Evolutionary conservation across 2,113 vertebrate genomes (phyloP), one percentile per base, ranked within the genome.

Genomic region (Gasterosteus aculeatus): DNA sequence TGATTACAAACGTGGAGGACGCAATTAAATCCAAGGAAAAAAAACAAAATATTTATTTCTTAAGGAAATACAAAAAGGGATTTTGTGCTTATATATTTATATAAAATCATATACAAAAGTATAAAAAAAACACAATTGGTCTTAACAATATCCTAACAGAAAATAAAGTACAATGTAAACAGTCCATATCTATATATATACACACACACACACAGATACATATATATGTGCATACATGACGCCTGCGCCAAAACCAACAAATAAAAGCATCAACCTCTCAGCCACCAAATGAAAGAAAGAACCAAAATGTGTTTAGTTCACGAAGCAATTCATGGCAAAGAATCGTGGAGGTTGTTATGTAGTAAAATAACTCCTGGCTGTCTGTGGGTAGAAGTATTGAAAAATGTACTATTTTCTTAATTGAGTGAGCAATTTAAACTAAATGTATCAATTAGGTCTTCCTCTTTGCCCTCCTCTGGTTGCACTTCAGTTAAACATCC

Each of bases 91-190:
- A 96, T 88, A 82, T 89, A 90, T 87, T 88, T 90, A 90, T 95
- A 94, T 95, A 90, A 95, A 95, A 96, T 94, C 94, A 89, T 95
- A 96, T 96, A 96, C 94, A 93, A 87, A 94, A 95, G 93, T 96
- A 96, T 96, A 97, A 96, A 95, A 46, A 26, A 82, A 95, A 95
- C 94, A 95, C 94, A 96, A 95, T 88, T 95, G 94, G 94, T 94
- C 93, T 93, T 94, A 95, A 95, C 93, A 96, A 95, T 93, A 95
- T 86, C 72, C 76, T 78, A 87, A 89, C 81, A 89, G 84, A 86
- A 91, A 94, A 93, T 86, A 90, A 95, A 94, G 93, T 95, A 94
- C 92, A 94, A 95, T 97, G 96, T 97, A 97, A 97, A 98, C 96
- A 96, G 94, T 96, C 88, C 89, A 82, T 83, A 78, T 72, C 68